Evolutionary conservation across 53 echinoderm and acorn worm species (phyloP).

Genomic region (Mesocentrotus franciscanus): DNA sequence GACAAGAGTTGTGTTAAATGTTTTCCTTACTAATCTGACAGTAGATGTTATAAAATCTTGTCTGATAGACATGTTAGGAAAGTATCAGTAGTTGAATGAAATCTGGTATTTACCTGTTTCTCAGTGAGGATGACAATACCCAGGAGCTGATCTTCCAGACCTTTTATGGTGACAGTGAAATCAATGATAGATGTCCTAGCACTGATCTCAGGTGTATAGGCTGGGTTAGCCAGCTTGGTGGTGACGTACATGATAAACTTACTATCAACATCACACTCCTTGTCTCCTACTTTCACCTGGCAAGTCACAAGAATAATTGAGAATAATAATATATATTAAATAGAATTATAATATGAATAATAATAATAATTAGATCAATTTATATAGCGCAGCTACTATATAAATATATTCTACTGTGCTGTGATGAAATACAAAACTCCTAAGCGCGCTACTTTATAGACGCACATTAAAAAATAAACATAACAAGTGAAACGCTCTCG

Average conservation of each 20-base stretch:
- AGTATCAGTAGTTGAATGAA: too few species aligned
- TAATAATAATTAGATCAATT: too few species aligned
- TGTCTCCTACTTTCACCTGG: slow-evolving; percentile 99
- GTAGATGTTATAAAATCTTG: too few species aligned
- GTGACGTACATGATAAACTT: slow-evolving; percentile 94
- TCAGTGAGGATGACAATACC: slow-evolving; percentile 99
- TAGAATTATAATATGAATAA: not conserved
- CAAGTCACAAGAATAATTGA: not conserved
- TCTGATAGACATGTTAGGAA: too few species aligned
- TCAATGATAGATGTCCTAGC: slow-evolving; percentile 95
- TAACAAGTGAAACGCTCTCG: too few species aligned
- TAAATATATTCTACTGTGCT: too few species aligned
- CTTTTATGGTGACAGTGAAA: slow-evolving; percentile 99
- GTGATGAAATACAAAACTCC: not conserved
- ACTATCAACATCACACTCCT: slow-evolving; percentile 93
- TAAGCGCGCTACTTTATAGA: too few species aligned
- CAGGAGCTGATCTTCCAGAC: slow-evolving; percentile 95
- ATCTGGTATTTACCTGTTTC: slow-evolving; percentile 79
- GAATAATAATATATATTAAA: too few species aligned
- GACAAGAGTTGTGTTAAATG: too few species aligned
- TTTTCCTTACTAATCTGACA: too few species aligned
- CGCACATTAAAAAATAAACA: too few species aligned
- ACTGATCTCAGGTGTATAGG: slow-evolving; percentile 98
- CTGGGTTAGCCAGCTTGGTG: slow-evolving; percentile 97
- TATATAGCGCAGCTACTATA: too few species aligned